Evolutionary conservation across 2,113 vertebrate genomes (phyloP).

Genomic region (Ciconia maguari): DNA sequence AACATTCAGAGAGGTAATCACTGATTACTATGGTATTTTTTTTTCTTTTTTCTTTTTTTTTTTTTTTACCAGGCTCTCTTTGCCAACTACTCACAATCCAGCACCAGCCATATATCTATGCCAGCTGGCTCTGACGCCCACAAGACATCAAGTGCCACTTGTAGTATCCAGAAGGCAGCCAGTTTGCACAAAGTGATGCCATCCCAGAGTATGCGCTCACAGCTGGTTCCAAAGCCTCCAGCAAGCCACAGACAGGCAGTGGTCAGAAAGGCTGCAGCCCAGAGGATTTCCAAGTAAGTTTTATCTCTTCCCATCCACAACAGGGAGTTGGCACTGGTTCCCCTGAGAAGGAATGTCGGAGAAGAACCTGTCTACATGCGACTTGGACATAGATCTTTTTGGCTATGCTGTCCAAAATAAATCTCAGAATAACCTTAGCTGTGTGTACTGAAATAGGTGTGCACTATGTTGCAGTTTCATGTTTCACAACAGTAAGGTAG

Average conservation of each 20-base stretch:
- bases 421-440: neutral
- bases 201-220: conserved; percentile 62
- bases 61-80: conserved; percentile 73
- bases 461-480: neutral
- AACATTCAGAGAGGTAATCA: neutral
- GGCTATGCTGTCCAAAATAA: neutral
- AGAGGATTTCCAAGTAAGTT: conserved; percentile 88
- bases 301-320: neutral
- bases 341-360: neutral
- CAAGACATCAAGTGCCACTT: conserved; percentile 70
- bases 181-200: conserved; percentile 68
- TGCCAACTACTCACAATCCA: conserved; percentile 71
- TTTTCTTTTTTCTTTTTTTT: neutral
- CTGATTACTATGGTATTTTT: neutral
- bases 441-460: neutral
- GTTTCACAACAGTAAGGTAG: neutral
- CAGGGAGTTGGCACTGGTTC: neutral
- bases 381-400: neutral
- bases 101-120: conserved; percentile 51
- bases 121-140: conserved; percentile 54
- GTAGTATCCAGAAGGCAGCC: conserved; percentile 64
- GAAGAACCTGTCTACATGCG: neutral
- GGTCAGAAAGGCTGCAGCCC: conserved; percentile 77
- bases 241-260: conserved; percentile 74
- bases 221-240: conserved; percentile 83